phyloP scores from a whole-genome alignment of 2,113 vertebrate genomes.

The Melanerpes formicivorus region DNA sequence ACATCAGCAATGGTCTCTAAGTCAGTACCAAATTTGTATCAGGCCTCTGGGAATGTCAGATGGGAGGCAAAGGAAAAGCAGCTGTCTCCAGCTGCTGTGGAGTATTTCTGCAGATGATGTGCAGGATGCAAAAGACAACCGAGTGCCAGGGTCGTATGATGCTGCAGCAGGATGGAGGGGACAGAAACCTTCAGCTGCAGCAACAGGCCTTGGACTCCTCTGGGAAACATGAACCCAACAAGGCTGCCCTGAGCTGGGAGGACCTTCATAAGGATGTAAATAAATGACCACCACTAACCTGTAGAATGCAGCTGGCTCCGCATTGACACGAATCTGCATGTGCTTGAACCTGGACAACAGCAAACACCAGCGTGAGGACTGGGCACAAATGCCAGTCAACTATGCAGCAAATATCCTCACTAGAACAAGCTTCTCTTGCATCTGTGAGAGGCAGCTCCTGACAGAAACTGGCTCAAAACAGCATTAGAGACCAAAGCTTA shows the following conservation, averaged over 20 bases:
- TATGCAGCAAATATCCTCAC: not conserved
- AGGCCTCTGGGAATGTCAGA: not conserved
- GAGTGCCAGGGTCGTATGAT: not conserved
- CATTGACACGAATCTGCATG: slow-evolving; percentile 95
- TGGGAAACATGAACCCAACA: not conserved
- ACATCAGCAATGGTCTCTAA: not conserved
- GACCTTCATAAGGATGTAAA: not conserved
- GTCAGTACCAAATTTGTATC: not conserved
- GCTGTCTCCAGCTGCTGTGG: not conserved
- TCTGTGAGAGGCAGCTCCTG: not conserved
- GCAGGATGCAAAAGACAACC: not conserved
- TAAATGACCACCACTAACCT: slow-evolving; percentile 76
- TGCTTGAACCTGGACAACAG: slow-evolving; percentile 90
- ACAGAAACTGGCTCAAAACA: not conserved
- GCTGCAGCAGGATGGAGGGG: not conserved
- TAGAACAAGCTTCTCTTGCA: not conserved
- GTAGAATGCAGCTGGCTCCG: slow-evolving; percentile 94
- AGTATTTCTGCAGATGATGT: not conserved
- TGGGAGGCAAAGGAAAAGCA: not conserved
- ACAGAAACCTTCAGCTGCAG: not conserved
- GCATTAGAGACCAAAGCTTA: not conserved
- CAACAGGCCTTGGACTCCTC: not conserved
- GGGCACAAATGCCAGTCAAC: not conserved
- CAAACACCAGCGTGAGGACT: not conserved
- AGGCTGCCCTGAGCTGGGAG: not conserved